phyloP scores from a whole-genome alignment of 2,113 vertebrate genomes.

The Brienomyrus brachyistius region DNA sequence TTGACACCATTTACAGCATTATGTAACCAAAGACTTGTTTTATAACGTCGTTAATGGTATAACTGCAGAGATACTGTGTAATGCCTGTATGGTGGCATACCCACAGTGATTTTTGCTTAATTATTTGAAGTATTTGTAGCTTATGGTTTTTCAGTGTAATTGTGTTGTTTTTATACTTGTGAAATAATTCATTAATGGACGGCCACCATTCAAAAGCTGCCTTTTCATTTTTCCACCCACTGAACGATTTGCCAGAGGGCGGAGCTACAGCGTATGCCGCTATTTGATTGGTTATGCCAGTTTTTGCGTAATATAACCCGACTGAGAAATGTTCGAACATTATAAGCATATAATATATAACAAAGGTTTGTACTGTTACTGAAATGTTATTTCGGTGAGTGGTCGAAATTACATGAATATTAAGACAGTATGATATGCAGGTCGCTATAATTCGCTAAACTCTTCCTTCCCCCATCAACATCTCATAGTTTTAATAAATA shows the following conservation, averaged over 20 bases:
- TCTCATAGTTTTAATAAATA: background rate
- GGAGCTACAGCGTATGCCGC: conserved; percentile 33
- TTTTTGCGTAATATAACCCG: conserved; percentile 30
- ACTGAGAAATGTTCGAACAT: background rate
- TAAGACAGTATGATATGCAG: background rate
- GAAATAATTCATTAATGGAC: background rate
- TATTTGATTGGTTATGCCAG: conserved; percentile 42
- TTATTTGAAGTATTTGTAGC: background rate
- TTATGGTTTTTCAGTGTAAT: background rate
- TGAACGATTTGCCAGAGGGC: conserved; percentile 36
- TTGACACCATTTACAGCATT: background rate
- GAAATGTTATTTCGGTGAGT: background rate
- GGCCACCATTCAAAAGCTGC: conserved; percentile 24
- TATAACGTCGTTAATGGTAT: background rate
- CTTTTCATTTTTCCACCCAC: background rate
- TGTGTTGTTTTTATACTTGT: background rate
- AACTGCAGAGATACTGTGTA: background rate
- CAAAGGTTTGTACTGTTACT: background rate
- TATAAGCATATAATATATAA: background rate
- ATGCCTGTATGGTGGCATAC: background rate
- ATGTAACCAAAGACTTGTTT: background rate
- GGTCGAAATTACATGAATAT: background rate
- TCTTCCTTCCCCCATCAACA: background rate
- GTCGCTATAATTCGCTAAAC: background rate
- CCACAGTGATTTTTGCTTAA: background rate